Conservation (phyloP, 2,888 invertebrate genomes). For the Himalopsyche tibetana region DNA sequence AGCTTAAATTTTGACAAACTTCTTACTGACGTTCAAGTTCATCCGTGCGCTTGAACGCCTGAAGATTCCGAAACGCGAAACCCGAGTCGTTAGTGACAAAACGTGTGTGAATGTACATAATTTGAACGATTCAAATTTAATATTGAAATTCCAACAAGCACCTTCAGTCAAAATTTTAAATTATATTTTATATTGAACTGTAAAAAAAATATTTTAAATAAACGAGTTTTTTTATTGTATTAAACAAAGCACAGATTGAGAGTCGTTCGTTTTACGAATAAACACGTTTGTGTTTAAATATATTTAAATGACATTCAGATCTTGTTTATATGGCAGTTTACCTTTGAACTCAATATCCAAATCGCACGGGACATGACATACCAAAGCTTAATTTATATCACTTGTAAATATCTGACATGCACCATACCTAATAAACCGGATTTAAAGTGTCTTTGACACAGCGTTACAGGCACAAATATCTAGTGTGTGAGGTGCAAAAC, state of each 20-base stretch:
- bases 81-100: too few relatives aligned
- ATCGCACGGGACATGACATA: slow-evolving; percentile 54
- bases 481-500: slow-evolving; percentile 2
- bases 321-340: slow-evolving; percentile 47
- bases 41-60: too few relatives aligned
- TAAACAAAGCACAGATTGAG: neutral
- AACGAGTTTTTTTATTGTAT: too few relatives aligned
- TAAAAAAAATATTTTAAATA: too few relatives aligned
- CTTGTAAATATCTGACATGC: slow-evolving; percentile 43
- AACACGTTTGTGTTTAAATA: slow-evolving; percentile 26
- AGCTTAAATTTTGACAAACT: too few relatives aligned
- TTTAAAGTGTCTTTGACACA: slow-evolving; percentile 43
- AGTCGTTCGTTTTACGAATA: neutral
- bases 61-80: too few relatives aligned
- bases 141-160: too few relatives aligned
- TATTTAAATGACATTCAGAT: slow-evolving; percentile 34
- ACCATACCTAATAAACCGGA: slow-evolving; percentile 46
- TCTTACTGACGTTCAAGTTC: too few relatives aligned
- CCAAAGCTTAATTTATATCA: slow-evolving; percentile 55
- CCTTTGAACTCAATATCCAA: slow-evolving; percentile 53
- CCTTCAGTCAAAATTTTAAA: too few relatives aligned
- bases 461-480: neutral
- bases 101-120: too few relatives aligned
- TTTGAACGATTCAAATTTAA: too few relatives aligned
- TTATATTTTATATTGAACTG: too few relatives aligned